phyloP scores from a whole-genome alignment of 1,140 invertebrate genomes.

The Neuroterus valhalla region DNA sequence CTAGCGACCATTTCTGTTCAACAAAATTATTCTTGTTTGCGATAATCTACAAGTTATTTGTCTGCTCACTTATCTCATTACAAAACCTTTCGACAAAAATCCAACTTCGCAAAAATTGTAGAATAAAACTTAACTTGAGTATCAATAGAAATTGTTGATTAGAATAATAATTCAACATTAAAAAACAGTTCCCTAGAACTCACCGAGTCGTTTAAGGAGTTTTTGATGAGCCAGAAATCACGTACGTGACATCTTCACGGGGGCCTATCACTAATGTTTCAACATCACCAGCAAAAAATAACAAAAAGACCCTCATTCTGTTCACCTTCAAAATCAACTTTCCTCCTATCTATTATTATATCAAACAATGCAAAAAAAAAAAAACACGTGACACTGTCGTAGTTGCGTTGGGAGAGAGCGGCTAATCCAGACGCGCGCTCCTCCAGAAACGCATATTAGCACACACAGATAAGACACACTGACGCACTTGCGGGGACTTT shows the following conservation, averaged over 20 bases:
- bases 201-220: too few relatives aligned
- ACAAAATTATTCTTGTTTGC: slow-evolving; percentile 9
- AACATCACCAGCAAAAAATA: neutral
- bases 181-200: too few relatives aligned
- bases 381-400: slow-evolving; percentile 23
- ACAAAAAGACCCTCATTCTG: slow-evolving; percentile 57
- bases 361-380: neutral
- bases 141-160: too few relatives aligned
- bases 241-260: neutral
- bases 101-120: neutral
- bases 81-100: neutral
- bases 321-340: slow-evolving; percentile 20
- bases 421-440: slow-evolving; percentile 68
- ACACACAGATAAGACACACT: slow-evolving; percentile 22
- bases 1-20: slow-evolving; percentile 12
- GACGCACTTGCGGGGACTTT: slow-evolving; percentile 10
- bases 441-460: slow-evolving; percentile 39
- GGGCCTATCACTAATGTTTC: neutral
- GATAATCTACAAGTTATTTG: too few relatives aligned
- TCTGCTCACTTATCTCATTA: neutral
- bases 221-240: neutral
- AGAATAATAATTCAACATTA: too few relatives aligned
- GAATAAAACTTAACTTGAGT: too few relatives aligned
- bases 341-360: neutral
- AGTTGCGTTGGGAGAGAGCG: slow-evolving; percentile 53